Percentiles rank a stretch among this genome's conserved stretches.
phyloP scores from a whole-genome alignment of 92 coral and sea anemone genomes.

The Siderastrea radians region DNA sequence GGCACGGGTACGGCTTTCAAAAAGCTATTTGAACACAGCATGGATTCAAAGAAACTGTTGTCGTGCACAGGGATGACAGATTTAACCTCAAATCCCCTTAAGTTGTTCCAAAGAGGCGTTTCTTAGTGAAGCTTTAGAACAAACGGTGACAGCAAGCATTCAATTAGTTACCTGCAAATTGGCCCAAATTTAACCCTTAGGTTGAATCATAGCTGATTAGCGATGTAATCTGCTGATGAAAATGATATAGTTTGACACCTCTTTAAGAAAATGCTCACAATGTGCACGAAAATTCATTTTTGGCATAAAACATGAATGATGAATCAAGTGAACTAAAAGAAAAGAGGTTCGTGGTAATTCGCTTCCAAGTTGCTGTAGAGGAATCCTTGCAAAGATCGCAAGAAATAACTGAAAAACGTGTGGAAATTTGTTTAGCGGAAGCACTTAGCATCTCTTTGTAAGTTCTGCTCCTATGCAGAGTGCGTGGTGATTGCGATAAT shows the following conservation, averaged over 20 bases:
- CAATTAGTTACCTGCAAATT: conserved; percentile 36
- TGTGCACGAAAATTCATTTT: conserved; percentile 8
- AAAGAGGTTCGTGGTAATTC: no score
- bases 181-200: conserved; percentile 5
- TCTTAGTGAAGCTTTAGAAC: neutral
- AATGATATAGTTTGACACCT: neutral
- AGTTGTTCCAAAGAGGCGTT: conserved; percentile 25
- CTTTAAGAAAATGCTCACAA: neutral
- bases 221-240: conserved; percentile 18
- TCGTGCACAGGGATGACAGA: conserved; percentile 26
- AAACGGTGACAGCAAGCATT: neutral
- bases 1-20: neutral
- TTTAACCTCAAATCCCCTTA: conserved; percentile 14
- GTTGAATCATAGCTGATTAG: conserved; percentile 13
- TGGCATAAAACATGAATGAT: neutral
- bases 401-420: neutral
- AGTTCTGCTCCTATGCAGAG: neutral
- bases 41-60: neutral
- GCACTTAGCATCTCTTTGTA: neutral
- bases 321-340: neutral
- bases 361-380: neutral
- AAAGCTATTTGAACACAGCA: neutral
- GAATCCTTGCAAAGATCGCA: neutral
- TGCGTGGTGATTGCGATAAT: neutral
- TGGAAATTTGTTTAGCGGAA: conserved; percentile 18